Evolutionary conservation across 64 coral and sea anemone species (phyloP), one percentile per base, ranked within the genome.

Genomic region (Montipora sp.): DNA sequence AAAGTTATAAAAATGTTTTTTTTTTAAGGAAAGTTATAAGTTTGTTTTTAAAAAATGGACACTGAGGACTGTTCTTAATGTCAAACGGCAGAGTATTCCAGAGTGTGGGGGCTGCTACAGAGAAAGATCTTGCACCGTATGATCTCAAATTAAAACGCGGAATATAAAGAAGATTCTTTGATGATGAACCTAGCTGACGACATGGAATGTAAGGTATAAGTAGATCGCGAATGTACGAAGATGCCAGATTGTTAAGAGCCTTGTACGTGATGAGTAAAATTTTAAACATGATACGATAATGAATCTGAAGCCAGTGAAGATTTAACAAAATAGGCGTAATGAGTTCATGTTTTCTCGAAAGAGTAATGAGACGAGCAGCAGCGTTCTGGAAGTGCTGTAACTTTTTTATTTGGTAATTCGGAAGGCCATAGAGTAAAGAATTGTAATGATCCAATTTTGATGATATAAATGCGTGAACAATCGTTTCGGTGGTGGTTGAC

Each of bases 381-480:
- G n/a, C n/a, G n/a, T n/a, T n/a, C n/a, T n/a, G n/a, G n/a, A n/a
- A n/a, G n/a, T n/a, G n/a, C n/a, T n/a, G n/a, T n/a, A n/a, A n/a
- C n/a, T n/a, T n/a, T n/a, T n/a, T n/a, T n/a, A n/a, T n/a, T n/a
- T n/a, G n/a, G n/a, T n/a, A n/a, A n/a, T n/a, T n/a, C n/a, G n/a
- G n/a, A n/a, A n/a, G n/a, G 74, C 90, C 87, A 77, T 74, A 55
- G 12, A 89, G 57, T 48, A 94, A 53, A 46, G 47, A 60, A 49
- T 94, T 94, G 18, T 87, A 94, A 5, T 51, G 77, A 80, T 94
- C 92, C 67, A 83, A 70, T 50, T 83, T 80, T 73, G 87, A 94
- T 47, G 92, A 79, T 46, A 89, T 46, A 22, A 94, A 94, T n/a
- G 77, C 87, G 73, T 94, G 45, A 44, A 89, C 68, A 59, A 72